Evolutionary conservation across 1,140 invertebrate genomes (phyloP), one percentile per base, ranked within the genome.

Genomic region (Vanessa tameamea): DNA sequence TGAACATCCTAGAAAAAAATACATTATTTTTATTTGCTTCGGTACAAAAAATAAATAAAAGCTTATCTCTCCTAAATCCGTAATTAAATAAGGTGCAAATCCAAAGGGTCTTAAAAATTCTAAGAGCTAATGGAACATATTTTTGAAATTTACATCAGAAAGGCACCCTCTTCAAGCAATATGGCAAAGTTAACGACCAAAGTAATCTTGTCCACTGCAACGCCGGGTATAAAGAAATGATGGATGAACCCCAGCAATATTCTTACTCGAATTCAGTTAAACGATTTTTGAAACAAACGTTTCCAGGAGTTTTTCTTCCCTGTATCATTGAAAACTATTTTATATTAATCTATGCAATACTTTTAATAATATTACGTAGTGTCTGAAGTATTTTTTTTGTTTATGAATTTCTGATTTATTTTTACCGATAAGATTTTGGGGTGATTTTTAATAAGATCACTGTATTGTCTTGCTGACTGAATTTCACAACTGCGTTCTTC

Each of bases 201-300:
- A 59, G 66, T 61, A 74, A 69, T 74, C 61, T 74, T 51, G 72
- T 53, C 72, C 63, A 61, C 59, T 69, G 72, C 72, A 74, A 57
- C 66, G 53, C 16, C 43, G 59, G 20, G 65, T 47, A 68, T 59
- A 74, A 69, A 69, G 72, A 74, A 74, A 50, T 74, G 72, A 74
- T 74, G 31, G 61, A 74, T 74, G 72, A 63, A 69, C 67, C 53
- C 53, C 31, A 43, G 31, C 65, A 37, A 64, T 12, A 53, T 59
- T 53, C 47, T 31, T 37, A 31, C 31, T 61, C 57, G 31, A 61
- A n/a, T 31, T 15, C 23, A 15, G 13, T 61, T 61, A 61, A 61
- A 61, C 57, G 57, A 15, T 61, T 26, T 66, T 66, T 66, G 50
- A 66, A 66, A 66, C 64, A 66, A 66, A 66, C 23, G 47, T 66